Evolutionary conservation across 1,140 invertebrate genomes (phyloP).

Genomic region (Bombus vancouverensis): DNA sequence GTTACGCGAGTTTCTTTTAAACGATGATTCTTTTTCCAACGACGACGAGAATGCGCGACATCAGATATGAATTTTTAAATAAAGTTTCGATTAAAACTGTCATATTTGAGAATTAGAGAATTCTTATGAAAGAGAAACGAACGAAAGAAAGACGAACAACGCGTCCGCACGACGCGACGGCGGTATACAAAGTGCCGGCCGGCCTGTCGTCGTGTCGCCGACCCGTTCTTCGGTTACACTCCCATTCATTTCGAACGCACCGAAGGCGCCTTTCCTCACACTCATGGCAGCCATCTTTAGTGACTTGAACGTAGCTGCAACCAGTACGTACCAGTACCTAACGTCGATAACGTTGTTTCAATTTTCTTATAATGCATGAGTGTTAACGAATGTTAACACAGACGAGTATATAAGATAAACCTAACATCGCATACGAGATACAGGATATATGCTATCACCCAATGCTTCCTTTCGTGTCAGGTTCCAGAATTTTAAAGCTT

Average conservation of each 20-base stretch:
- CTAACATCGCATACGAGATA: too few relatives aligned
- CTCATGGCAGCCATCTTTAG: background rate
- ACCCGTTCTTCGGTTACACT: slow-evolving; percentile 40
- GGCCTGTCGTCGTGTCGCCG: slow-evolving; percentile 39
- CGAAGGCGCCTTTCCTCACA: slow-evolving; percentile 22
- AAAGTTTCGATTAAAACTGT: background rate
- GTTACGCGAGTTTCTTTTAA: background rate
- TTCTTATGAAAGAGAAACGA: background rate
- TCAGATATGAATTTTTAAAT: background rate
- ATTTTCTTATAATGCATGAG: background rate
- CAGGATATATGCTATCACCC: too few relatives aligned
- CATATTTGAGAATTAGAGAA: background rate
- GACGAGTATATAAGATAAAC: too few relatives aligned
- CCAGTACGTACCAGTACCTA: fast-evolving
- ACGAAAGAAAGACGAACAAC: background rate
- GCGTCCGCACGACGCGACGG: slow-evolving; percentile 67
- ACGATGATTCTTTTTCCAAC: too few relatives aligned
- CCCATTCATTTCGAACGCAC: slow-evolving; percentile 48
- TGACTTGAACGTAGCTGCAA: background rate
- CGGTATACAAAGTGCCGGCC: slow-evolving; percentile 73
- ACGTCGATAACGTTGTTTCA: background rate
- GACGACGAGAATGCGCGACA: background rate
- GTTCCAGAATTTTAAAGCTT: too few relatives aligned
- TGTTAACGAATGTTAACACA: too few relatives aligned
- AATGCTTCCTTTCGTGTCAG: too few relatives aligned